Evolutionary conservation across 1,140 invertebrate genomes (phyloP), one percentile per base, ranked within the genome.

Genomic region (Drosophila teissieri): DNA sequence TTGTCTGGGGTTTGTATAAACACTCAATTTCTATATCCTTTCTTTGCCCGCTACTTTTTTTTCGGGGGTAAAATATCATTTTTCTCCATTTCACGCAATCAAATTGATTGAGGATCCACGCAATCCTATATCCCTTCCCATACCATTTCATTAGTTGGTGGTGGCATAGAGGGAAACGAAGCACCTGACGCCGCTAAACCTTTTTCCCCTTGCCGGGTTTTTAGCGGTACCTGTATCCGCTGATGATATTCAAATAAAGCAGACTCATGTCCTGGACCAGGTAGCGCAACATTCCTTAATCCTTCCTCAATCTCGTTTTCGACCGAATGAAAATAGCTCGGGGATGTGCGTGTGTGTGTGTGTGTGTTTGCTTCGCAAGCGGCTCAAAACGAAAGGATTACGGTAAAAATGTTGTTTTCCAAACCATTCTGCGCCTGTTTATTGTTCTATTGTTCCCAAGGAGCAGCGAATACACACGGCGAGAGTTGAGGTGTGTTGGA

Each of bases 351-450:
- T 46, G 65, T 37, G 63, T n/a, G 24, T 56, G 24, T 56, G 65
- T 45, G 64, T 56, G 65, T 45, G 64, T 39, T 12, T 39, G 42
- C 34, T 89, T 80, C 84, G 78, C 84, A 89, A 89, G 84, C 85
- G 84, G 84, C 89, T 84, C 85, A 89, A 80, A 89, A 72, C 84
- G 84, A 89, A 89, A 89, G 84, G 84, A 89, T 89, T 89, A 89
- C 84, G 84, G 84, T 89, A 89, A 89, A 89, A 89, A 75, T 84
- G 73, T 73, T 89, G 61, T 57, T 68, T 61, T 62, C 48, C 34
- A 55, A 72, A 42, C 68, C 68, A 72, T 72, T 51, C 68, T 72
- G 52, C 44, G 36, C 34, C 65, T 64, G 60, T 61, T 74, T 80
- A 75, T 80, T 84, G 55, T 53, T 58, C 48, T 83, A 78, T 84